These are phyloP conservation scores for Heteropelma amictum DNA, from an alignment of 2,888 invertebrate species.

Conservation along the genomic window DNA sequence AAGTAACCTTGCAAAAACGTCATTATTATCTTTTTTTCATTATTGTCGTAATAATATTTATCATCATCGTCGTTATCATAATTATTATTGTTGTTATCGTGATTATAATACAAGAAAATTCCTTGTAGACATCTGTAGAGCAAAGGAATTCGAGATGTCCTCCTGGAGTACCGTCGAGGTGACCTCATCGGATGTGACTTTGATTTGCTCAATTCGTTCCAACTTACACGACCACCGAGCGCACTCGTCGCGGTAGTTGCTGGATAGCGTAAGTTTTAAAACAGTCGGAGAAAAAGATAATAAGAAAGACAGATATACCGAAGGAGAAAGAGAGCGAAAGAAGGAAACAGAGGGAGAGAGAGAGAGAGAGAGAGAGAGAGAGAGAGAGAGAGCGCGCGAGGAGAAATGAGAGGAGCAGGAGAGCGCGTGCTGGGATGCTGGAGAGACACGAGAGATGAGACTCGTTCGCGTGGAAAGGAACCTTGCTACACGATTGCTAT, in stretches of 20 bases:
- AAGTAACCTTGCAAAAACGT: background rate
- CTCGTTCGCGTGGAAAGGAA: conserved; percentile 70
- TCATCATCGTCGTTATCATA: background rate
- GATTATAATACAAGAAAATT: background rate
- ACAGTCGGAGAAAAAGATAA: conserved; percentile 30
- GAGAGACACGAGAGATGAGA: conserved; percentile 55
- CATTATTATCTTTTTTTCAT: background rate
- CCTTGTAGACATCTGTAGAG: conserved; percentile 34
- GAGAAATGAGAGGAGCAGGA: conserved; percentile 39
- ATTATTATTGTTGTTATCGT: background rate
- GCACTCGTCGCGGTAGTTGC: conserved; percentile 45
- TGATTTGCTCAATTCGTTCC: conserved; percentile 77
- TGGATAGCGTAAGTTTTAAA: conserved; percentile 24
- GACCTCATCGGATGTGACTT: conserved; percentile 77
- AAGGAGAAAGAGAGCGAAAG: conserved; percentile 36
- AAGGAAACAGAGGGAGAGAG: conserved; percentile 39
- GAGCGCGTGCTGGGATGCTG: conserved; percentile 41
- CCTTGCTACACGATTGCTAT: conserved; percentile 74
- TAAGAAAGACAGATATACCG: conserved; percentile 40
- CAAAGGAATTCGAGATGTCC: conserved; percentile 59
- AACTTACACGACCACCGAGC: conserved; percentile 63
- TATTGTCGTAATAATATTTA: background rate
- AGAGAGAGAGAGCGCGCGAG: conserved; percentile 42
- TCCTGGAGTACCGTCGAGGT: conserved; percentile 66
- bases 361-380: conserved; percentile 14